Evolutionary conservation across 2,888 invertebrate genomes (phyloP).

Genomic region (Brachyptera putata): DNA sequence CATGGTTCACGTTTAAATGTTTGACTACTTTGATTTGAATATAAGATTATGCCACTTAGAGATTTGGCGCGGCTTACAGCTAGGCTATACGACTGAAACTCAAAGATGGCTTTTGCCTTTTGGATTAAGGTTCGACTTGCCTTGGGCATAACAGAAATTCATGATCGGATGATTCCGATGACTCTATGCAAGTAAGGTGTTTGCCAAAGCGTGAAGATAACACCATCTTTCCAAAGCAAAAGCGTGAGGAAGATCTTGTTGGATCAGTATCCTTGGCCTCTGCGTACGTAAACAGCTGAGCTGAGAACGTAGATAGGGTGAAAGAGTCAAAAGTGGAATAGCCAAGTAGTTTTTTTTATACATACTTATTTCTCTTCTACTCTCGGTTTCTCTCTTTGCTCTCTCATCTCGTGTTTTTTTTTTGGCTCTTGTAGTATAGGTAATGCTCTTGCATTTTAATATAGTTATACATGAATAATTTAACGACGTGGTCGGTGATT

Average conservation of each 20-base stretch:
- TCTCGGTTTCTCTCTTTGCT: too few species aligned
- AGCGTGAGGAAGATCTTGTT: too few species aligned
- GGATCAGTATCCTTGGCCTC: too few species aligned
- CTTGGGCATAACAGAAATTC: neutral
- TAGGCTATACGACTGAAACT: neutral
- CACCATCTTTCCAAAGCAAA: too few species aligned
- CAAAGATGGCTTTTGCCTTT: neutral
- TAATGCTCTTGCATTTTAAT: neutral
- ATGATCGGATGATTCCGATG: too few species aligned
- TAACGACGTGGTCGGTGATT: neutral
- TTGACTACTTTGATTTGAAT: neutral
- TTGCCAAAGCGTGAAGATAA: too few species aligned
- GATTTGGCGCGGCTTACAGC: neutral
- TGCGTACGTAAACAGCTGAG: too few species aligned
- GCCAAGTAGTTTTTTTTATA: neutral
- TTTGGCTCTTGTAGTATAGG: neutral
- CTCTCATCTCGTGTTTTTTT: too few species aligned
- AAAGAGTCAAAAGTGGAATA: too few species aligned
- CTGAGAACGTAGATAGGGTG: too few species aligned
- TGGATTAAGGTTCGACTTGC: neutral
- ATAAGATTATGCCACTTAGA: conserved; percentile 1
- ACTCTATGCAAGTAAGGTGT: too few species aligned
- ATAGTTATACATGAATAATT: conserved; percentile 3
- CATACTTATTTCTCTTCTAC: too few species aligned
- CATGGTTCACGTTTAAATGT: neutral